Conservation (phyloP, 1,140 invertebrate genomes). For the Drosophila suzukii region DNA sequence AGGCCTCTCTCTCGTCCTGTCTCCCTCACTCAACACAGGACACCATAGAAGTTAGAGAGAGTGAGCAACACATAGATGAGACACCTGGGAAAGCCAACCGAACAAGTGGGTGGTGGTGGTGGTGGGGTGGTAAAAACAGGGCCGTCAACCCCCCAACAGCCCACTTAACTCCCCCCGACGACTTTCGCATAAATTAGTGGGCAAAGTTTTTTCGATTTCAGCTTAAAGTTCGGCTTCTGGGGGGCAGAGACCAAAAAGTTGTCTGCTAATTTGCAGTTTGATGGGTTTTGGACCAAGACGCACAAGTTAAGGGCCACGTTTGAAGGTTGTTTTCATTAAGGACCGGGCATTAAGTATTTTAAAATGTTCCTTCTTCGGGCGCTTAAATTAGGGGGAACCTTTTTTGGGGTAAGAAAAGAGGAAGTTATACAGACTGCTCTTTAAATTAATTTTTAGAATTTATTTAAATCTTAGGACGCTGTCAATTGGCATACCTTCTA, state of each 20-base stretch:
- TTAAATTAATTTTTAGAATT: neutral
- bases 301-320: conserved; percentile 17
- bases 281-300: conserved; percentile 28
- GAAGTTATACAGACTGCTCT: neutral
- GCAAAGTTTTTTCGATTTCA: conserved; percentile 45
- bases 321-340: conserved; percentile 27
- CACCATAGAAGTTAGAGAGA: neutral
- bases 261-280: conserved; percentile 44
- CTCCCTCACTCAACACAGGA: neutral
- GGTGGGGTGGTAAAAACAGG: conserved; percentile 4
- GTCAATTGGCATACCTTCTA: too few species aligned
- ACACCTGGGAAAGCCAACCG: conserved; percentile 55
- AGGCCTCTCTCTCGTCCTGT: conserved; percentile 35
- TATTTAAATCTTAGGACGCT: too few species aligned
- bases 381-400: conserved; percentile 6
- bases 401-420: neutral
- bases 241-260: neutral
- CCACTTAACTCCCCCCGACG: conserved; percentile 9
- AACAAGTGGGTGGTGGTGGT: conserved; percentile 34
- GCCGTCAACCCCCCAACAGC: neutral
- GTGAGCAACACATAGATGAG: conserved; percentile 9
- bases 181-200: conserved; percentile 59
- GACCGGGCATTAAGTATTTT: conserved; percentile 33
- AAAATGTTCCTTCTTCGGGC: conserved; percentile 6
- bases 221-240: conserved; percentile 37